Evolutionary conservation across 2,113 vertebrate species (phyloP), one percentile per base, ranked within the genome.

Genomic region (Chascanopsetta lugubris): DNA sequence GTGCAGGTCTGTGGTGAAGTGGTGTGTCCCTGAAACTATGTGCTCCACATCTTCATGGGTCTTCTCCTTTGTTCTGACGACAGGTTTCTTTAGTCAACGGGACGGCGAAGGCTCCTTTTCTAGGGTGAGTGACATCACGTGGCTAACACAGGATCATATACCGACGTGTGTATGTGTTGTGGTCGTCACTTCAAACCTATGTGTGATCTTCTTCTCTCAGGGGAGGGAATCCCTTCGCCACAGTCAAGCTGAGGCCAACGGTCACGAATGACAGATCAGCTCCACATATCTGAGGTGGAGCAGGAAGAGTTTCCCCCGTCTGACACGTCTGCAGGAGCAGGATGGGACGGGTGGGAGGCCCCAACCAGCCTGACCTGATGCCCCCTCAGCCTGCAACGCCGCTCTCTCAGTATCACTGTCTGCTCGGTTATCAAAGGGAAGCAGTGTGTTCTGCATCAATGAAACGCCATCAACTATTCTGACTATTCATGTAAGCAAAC

Each of bases 251-350:
- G 71, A 94, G 95, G 59, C 96, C 96, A 0, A 99, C 97, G 0
- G 90, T 98, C 36, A 99, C 97, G 0, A 97, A 99, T 20, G 97
- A 99, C 76, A 93, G 97, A 83, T 99, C 97, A 0, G 96, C 96
- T 0, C 97, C 97, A 0, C n/a, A 89, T 51, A 89, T 98, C 72
- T 93, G 90, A 90, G 83, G 83, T 24, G 0, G 5, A 65, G 7
- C 25, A 43, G 3, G 20, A 63, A 57, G 29, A 21, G 49, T 61
- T 76, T 63, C 73, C 64, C 69, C 61, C 38, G n/a, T n/a, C 67
- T 51, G 40, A 57, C 68, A 74, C 61, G 75, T 74, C 85, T 78
- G 78, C 36, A 53, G 46, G 54, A 70, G 61, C 53, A 47, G 72
- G 46, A 50, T 55, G 21, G 34, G 34, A 13, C 26, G 51, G 63